Conservation (phyloP, 2,113 vertebrate genomes). For the Sinocyclocheilus rhinocerous region DNA sequence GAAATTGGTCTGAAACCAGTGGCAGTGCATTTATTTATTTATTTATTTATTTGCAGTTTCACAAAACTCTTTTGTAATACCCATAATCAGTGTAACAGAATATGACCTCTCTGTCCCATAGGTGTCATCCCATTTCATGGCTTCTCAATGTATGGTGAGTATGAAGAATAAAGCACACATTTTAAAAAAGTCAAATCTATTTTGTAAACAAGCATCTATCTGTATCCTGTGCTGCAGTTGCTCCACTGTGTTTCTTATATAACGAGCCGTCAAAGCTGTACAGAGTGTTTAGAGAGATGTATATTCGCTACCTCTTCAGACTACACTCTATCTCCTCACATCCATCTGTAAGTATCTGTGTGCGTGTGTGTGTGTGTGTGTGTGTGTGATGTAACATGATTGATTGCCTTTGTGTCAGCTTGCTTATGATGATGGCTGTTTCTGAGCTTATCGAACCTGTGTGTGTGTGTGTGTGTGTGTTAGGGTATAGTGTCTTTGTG, state of each 20-base stretch:
- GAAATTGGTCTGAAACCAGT: background rate
- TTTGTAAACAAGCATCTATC: slow-evolving; percentile 50
- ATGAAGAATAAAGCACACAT: background rate
- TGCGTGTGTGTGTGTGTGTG: slow-evolving; percentile 1
- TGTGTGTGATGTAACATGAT: background rate
- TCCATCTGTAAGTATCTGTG: slow-evolving; percentile 83
- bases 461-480: background rate
- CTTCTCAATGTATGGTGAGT: slow-evolving; percentile 99
- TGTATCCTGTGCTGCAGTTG: slow-evolving; percentile 80
- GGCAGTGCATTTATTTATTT: background rate
- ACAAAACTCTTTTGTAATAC: background rate
- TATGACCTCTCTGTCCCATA: slow-evolving; percentile 67
- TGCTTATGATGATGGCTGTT: background rate
- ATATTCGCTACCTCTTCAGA: slow-evolving; percentile 95
- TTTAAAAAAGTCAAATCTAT: background rate
- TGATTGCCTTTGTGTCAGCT: background rate
- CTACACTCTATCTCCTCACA: slow-evolving; percentile 97
- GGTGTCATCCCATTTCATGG: slow-evolving; percentile 97
- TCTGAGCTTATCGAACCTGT: background rate
- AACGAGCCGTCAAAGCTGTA: slow-evolving; percentile 95
- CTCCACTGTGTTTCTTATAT: slow-evolving; percentile 96
- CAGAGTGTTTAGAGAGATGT: slow-evolving; percentile 96
- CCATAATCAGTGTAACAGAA: background rate
- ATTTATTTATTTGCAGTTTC: background rate
- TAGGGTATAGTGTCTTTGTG: slow-evolving; percentile 95